Evolutionary conservation across 2,888 invertebrate species (phyloP), one percentile per base, ranked within the genome.

Genomic region (Melieria crassipennis): DNA sequence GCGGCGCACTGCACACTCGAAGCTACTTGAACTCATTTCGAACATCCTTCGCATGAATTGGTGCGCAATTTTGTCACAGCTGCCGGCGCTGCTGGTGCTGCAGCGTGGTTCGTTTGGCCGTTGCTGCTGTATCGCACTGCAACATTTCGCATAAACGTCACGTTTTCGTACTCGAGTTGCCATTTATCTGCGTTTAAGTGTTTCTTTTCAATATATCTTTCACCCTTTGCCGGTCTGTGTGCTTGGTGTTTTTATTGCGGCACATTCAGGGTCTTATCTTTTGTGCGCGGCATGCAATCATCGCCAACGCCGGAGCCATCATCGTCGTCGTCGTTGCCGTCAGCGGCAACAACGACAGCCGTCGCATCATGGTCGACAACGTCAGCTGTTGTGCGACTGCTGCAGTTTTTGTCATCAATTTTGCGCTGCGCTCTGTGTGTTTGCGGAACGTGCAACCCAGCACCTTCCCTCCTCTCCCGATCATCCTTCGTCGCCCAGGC

Each of bases 141-240:
- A 67, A 50, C 50, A 61, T 67, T 74, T 73, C 52, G 55, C 65
- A 66, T 68, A 74, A 75, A 72, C 66, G 68, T 76, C 76, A 76
- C 77, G 76, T 76, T 74, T 76, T 70, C 61, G 66, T 67, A 74
- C 75, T 75, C 69, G 68, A 74, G 72, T 69, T 75, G 77, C 74
- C 75, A 74, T 75, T 75, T 73, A 73, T 75, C 70, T 71, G 73
- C 64, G 57, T 70, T 74, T 69, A 61, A 67, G 71, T 67, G 68
- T 50, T 72, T 72, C 30, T 30, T 30, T 30, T 30, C 30, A 30
- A 13, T n/a, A 11, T n/a, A 52, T 52, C 13, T 52, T 52, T 52
- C 13, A 5, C 5, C 5, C 13, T 52, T 52, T 6, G 11, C 13
- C 10, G 55, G 10, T 67, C 9, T 47, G 4, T 58, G 48, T 67